A percentile compares a stretch with the other conserved stretches of the same genome.
phyloP scores from a whole-genome alignment of 2,113 vertebrate genomes.

The Eira barbara region DNA sequence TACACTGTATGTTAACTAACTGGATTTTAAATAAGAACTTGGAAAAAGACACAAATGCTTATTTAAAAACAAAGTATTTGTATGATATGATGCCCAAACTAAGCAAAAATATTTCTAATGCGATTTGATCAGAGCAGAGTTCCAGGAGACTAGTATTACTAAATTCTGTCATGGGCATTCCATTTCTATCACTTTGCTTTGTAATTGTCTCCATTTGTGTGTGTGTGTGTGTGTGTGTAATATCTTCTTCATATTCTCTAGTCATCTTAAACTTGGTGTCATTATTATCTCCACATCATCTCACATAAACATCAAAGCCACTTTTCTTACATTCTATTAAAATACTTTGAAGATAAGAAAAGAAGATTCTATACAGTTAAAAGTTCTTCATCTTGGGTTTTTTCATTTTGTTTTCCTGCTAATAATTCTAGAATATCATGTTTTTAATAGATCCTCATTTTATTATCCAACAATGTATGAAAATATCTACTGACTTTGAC shows the following conservation, averaged over 20 bases:
- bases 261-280: neutral
- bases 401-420: neutral
- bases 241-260: neutral
- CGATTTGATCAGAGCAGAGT: neutral
- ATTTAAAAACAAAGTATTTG: neutral
- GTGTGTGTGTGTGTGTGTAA: neutral
- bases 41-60: neutral
- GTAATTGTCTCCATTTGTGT: neutral
- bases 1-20: neutral
- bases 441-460: neutral
- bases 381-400: neutral
- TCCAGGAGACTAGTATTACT: neutral
- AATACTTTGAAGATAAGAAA: neutral
- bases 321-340: neutral
- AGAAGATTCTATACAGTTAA: neutral
- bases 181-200: neutral
- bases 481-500: neutral
- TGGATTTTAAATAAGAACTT: neutral
- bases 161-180: neutral
- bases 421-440: neutral
- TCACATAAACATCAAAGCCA: neutral
- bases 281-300: neutral
- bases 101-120: neutral
- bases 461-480: neutral
- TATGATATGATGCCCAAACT: neutral